These are phyloP conservation scores for Drosophila atripex DNA, from an alignment of 2,888 invertebrate genomes.

Conservation along the genomic window DNA sequence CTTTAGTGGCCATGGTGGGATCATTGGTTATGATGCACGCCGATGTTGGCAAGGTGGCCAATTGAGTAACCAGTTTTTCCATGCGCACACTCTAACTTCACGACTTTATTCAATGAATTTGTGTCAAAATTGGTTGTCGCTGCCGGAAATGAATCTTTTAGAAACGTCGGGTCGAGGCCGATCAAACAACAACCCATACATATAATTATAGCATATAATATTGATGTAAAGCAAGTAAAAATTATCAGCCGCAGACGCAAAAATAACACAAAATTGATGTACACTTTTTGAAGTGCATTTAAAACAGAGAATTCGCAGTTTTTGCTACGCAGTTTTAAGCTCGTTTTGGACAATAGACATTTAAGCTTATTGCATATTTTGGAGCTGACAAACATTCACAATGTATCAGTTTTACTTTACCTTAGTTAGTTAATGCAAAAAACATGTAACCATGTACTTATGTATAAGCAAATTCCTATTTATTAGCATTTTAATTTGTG, in stretches of 20 bases:
- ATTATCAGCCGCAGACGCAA: constrained; percentile 27
- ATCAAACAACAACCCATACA: constrained; percentile 36
- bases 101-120: constrained; percentile 42
- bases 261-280: constrained; percentile 53
- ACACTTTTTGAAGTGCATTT: constrained; percentile 70
- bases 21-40: constrained; percentile 86
- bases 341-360: constrained; percentile 37
- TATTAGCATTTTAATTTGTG: constrained; percentile 34
- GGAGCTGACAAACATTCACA: constrained; percentile 30
- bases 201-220: constrained; percentile 35
- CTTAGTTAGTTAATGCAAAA: constrained; percentile 59
- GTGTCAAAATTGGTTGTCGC: constrained; percentile 65
- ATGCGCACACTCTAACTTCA: constrained; percentile 8
- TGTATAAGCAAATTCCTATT: constrained; percentile 64
- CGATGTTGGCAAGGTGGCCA: constrained; percentile 64
- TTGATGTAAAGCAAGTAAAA: constrained; percentile 47
- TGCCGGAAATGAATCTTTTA: constrained; percentile 50
- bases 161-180: constrained; percentile 33
- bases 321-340: constrained; percentile 5
- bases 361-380: constrained; percentile 30
- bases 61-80: constrained; percentile 32
- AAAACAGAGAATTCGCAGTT: constrained; percentile 58
- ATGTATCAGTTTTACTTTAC: constrained; percentile 40
- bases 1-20: constrained; percentile 92
- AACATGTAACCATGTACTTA: constrained; percentile 64